Evolutionary conservation across 2,113 vertebrate genomes (phyloP).

Genomic region (Xenopus borealis): DNA sequence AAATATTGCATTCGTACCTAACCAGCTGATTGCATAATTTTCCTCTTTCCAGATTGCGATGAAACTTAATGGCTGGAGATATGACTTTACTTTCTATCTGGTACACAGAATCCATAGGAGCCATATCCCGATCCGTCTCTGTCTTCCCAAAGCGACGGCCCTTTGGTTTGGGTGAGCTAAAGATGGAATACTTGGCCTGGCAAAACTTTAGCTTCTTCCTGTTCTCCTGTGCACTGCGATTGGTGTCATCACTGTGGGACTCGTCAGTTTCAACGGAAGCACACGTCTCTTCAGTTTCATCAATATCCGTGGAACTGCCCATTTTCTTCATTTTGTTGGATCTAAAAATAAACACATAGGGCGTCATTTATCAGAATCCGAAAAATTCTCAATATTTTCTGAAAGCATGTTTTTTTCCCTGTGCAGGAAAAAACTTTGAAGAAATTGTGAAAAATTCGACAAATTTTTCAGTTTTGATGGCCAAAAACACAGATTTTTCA

Average conservation of each 20-base stretch:
- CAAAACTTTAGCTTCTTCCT: constrained; percentile 38
- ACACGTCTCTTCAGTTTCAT: constrained; percentile 58
- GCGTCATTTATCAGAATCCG: no score
- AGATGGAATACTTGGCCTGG: constrained; percentile 58
- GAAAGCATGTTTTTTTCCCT: no score
- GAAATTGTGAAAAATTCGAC: no score
- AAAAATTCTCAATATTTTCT: no score
- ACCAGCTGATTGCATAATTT: constrained; percentile 55
- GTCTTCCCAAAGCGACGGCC: constrained; percentile 60
- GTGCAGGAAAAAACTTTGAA: no score
- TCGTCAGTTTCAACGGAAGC: constrained; percentile 63
- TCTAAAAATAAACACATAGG: not conserved
- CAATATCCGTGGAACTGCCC: constrained; percentile 62
- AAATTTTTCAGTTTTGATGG: no score
- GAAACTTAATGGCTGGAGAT: constrained; percentile 67
- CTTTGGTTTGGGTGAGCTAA: constrained; percentile 49
- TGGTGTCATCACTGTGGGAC: constrained; percentile 53
- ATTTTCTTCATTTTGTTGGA: constrained; percentile 72
- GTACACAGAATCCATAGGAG: constrained; percentile 80
- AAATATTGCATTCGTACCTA: constrained; percentile 26
- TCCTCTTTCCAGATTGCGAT: constrained; percentile 68
- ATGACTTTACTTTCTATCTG: constrained; percentile 66
- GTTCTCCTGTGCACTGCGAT: not conserved
- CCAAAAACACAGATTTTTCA: no score
- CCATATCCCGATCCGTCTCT: constrained; percentile 57